phyloP scores from a whole-genome alignment of 1,140 invertebrate species.

The Atopsyche davidsoni region DNA sequence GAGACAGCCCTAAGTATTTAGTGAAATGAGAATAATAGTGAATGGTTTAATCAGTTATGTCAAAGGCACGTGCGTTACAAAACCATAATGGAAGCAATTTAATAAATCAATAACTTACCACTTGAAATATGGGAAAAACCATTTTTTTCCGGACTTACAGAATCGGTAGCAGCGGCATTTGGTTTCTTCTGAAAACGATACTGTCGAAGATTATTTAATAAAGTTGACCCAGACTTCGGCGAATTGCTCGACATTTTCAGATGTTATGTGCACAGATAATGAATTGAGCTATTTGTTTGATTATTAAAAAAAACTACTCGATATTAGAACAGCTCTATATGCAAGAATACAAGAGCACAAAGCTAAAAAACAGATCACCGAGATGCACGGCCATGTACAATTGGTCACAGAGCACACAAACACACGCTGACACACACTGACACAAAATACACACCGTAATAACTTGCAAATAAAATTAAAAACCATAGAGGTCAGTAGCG shows the following conservation, averaged over 20 bases:
- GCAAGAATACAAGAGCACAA: too few relatives aligned
- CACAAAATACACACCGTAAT: too few relatives aligned
- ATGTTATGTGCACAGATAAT: too few relatives aligned
- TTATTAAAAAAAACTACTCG: too few relatives aligned
- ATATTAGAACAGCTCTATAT: too few relatives aligned
- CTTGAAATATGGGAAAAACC: constrained; percentile 5
- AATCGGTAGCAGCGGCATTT: constrained; percentile 34
- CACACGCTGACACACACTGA: background rate
- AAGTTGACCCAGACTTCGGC: constrained; percentile 37
- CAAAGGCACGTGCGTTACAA: constrained; percentile 28
- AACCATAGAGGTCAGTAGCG: too few relatives aligned
- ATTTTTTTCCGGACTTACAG: constrained; percentile 15
- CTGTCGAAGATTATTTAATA: constrained; percentile 46
- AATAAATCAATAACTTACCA: constrained; percentile 32
- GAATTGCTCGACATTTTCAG: constrained; percentile 16
- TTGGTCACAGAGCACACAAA: background rate
- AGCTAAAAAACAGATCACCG: constrained; percentile 5
- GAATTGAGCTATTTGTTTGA: too few relatives aligned
- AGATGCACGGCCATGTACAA: background rate
- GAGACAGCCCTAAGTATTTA: constrained; percentile 8
- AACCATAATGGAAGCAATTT: constrained; percentile 36
- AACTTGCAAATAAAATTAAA: too few relatives aligned
- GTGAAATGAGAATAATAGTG: constrained; percentile 3
- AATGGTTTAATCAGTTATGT: constrained; percentile 12
- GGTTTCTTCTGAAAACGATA: constrained; percentile 47